These are phyloP conservation scores for Plagiodera versicolora DNA, from an alignment of 2,888 invertebrate species.

Conservation along the genomic window DNA sequence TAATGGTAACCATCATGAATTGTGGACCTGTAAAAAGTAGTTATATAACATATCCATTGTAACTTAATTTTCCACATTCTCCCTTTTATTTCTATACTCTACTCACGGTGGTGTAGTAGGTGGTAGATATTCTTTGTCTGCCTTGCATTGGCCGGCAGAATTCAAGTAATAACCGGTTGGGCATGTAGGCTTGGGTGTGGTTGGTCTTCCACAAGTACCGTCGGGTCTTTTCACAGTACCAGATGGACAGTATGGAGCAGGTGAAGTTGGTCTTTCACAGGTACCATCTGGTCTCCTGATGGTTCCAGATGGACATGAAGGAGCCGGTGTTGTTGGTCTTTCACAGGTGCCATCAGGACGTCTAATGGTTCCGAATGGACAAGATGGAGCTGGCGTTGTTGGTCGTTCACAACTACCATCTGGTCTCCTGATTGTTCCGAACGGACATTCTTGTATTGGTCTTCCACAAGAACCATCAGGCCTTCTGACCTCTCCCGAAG, in stretches of 20 bases:
- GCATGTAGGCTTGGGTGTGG: constrained; percentile 19
- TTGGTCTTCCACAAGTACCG: constrained; percentile 17
- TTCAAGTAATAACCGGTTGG: constrained; percentile 27
- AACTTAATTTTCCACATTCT: background rate
- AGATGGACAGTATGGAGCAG: constrained; percentile 13
- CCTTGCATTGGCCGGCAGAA: constrained; percentile 26
- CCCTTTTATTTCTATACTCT: too few relatives aligned
- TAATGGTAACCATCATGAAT: constrained; percentile 37
- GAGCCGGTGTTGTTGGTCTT: constrained; percentile 1
- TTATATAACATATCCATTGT: constrained; percentile 12
- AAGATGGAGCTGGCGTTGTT: constrained; percentile 15
- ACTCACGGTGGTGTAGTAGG: constrained; percentile 24
- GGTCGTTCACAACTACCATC: constrained; percentile 25
- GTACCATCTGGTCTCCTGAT: constrained; percentile 12
- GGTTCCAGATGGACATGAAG: constrained; percentile 26
- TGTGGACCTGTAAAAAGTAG: constrained; percentile 30
- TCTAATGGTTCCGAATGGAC: constrained; percentile 21
- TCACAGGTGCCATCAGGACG: constrained; percentile 20
- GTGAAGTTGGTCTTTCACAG: constrained; percentile 17
- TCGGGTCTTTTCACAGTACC: constrained; percentile 14
- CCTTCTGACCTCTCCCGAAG: constrained; percentile 19
- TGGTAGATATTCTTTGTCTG: constrained; percentile 19
- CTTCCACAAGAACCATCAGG: constrained; percentile 12
- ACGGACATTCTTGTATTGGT: constrained; percentile 16
- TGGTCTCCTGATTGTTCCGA: constrained; percentile 11